Percentiles rank a stretch among this genome's conserved stretches.
These are phyloP conservation scores for Dermolepida albohirtum DNA, from an alignment of 2,888 invertebrate species.

Conservation along the genomic window DNA sequence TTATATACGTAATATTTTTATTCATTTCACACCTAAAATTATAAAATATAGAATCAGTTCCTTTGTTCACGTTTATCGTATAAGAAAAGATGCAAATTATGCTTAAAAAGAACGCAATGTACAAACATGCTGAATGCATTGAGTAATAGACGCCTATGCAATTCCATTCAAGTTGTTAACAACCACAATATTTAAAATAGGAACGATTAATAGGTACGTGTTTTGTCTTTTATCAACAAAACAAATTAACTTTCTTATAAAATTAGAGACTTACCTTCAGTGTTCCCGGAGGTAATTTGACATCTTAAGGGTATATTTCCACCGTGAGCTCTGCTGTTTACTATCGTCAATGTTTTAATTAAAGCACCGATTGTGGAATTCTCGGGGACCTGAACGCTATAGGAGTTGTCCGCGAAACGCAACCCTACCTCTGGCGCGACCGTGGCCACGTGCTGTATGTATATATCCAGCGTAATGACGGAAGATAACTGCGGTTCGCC, in stretches of 20 bases:
- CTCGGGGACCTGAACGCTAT: constrained; percentile 86
- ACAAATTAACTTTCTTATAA: constrained; percentile 11
- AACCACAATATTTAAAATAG: neutral
- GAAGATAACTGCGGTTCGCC: constrained; percentile 88
- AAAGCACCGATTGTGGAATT: constrained; percentile 76
- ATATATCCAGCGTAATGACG: constrained; percentile 83
- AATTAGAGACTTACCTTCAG: constrained; percentile 69
- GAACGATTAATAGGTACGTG: neutral
- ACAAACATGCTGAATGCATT: neutral
- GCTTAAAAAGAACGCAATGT: neutral
- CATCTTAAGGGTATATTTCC: constrained; percentile 82
- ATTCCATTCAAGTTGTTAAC: constrained; percentile 12
- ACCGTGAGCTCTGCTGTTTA: constrained; percentile 78
- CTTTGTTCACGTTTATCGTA: too few species aligned
- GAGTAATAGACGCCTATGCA: constrained; percentile 18
- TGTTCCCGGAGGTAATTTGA: constrained; percentile 81
- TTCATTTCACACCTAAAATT: too few species aligned
- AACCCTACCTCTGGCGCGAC: constrained; percentile 78
- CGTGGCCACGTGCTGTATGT: constrained; percentile 81
- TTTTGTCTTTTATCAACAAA: neutral
- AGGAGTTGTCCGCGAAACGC: constrained; percentile 89
- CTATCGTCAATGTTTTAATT: constrained; percentile 78
- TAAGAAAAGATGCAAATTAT: too few species aligned
- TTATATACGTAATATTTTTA: too few species aligned
- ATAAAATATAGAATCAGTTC: too few species aligned